phyloP scores from a whole-genome alignment of 2,888 invertebrate species.

The Heteromurus nitidus region DNA sequence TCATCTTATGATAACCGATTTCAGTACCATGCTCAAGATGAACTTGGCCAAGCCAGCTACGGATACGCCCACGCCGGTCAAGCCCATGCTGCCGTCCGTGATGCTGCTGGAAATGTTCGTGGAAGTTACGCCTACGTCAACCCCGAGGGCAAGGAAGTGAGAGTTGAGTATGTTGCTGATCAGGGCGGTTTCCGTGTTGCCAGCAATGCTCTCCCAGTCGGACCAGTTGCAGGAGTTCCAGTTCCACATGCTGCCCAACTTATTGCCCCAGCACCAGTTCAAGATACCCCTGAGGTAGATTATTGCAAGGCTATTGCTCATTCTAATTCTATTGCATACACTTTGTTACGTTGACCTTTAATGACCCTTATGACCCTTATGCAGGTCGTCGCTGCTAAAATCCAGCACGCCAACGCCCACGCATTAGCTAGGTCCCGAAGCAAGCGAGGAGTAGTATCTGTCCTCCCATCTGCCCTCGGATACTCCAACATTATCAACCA shows the following conservation, averaged over 20 bases:
- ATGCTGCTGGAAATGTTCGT: conserved; percentile 72
- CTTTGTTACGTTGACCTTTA: too few relatives aligned
- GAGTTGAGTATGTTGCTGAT: conserved; percentile 77
- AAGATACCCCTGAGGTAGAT: conserved; percentile 77
- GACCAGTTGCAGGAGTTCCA: conserved; percentile 51
- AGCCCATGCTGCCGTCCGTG: conserved; percentile 75
- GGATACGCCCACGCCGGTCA: conserved; percentile 75
- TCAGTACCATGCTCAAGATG: conserved; percentile 74
- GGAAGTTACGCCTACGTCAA: conserved; percentile 76
- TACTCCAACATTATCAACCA: conserved; percentile 45
- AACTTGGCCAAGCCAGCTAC: conserved; percentile 75
- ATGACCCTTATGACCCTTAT: too few relatives aligned
- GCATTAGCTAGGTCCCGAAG: conserved; percentile 74
- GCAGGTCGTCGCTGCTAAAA: conserved; percentile 75
- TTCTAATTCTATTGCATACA: too few relatives aligned
- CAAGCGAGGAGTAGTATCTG: conserved; percentile 73
- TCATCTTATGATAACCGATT: too few relatives aligned
- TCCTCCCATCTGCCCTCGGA: conserved; percentile 67
- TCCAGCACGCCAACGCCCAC: conserved; percentile 75
- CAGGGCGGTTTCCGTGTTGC: conserved; percentile 76
- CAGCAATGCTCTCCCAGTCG: conserved; percentile 76
- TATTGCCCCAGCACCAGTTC: conserved; percentile 74
- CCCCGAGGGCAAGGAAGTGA: conserved; percentile 76
- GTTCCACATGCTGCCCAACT: conserved; percentile 25
- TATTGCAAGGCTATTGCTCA: background rate